Conservation (phyloP, 1,140 invertebrate genomes). For the Helicoverpa zea region DNA sequence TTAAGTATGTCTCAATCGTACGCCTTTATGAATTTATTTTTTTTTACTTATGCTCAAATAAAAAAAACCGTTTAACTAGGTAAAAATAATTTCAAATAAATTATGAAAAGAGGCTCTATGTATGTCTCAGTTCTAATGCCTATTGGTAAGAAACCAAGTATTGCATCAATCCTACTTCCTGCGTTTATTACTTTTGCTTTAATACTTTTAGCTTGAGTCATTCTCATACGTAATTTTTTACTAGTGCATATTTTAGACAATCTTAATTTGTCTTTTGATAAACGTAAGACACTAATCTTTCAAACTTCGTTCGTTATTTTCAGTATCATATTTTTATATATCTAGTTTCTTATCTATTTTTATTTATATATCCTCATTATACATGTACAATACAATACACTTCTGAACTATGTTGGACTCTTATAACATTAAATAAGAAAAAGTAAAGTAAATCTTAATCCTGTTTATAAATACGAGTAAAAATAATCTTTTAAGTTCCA, state of each 20-base stretch:
- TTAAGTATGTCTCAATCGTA: no score
- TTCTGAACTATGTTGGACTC: background rate
- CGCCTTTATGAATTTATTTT: background rate
- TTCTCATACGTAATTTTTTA: no score
- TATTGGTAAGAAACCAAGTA: background rate
- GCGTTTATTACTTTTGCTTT: background rate
- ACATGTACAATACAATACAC: no score
- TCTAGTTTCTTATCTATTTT: no score
- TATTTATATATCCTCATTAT: no score
- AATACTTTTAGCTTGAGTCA: background rate
- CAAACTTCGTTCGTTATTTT: no score
- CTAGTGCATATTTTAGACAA: background rate
- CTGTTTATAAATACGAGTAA: background rate
- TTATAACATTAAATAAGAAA: background rate
- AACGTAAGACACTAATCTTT: no score
- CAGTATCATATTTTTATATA: no score
- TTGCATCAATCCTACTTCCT: background rate
- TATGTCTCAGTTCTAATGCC: conserved; percentile 5
- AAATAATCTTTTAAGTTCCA: background rate
- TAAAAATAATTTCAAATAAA: background rate
- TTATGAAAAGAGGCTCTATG: background rate
- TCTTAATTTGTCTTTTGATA: background rate
- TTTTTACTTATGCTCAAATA: background rate
- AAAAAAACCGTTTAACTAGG: no score
- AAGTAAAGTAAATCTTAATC: background rate